phyloP scores from a whole-genome alignment of 2,888 invertebrate genomes.

The Meghimatium bilineatum region DNA sequence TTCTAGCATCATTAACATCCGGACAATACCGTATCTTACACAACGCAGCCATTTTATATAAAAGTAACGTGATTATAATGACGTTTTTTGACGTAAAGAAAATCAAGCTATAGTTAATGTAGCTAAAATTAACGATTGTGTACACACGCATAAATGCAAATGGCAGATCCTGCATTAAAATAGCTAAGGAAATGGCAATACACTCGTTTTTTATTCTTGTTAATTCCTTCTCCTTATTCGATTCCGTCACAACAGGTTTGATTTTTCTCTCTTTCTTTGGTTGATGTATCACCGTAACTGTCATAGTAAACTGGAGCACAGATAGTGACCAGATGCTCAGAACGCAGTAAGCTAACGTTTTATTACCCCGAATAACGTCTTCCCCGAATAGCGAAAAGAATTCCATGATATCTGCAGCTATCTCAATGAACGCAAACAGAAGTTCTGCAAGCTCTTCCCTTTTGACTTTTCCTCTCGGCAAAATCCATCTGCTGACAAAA shows the following conservation, averaged over 20 bases:
- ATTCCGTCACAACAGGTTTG: background rate
- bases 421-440: conserved; percentile 77
- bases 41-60: conserved; percentile 59
- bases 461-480: conserved; percentile 71
- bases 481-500: conserved; percentile 71
- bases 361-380: conserved; percentile 62
- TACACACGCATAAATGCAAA: conserved; percentile 74
- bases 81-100: conserved; percentile 71
- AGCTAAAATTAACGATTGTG: conserved; percentile 64
- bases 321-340: conserved; percentile 74
- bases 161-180: conserved; percentile 78
- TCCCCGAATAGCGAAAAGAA: conserved; percentile 70
- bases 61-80: conserved; percentile 59
- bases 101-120: conserved; percentile 69
- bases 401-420: conserved; percentile 74
- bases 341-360: conserved; percentile 67
- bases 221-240: conserved; percentile 24
- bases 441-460: conserved; percentile 77
- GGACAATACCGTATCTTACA: conserved; percentile 55
- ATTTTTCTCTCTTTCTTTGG: conserved; percentile 40
- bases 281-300: conserved; percentile 71
- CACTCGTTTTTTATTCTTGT: conserved; percentile 69
- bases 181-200: conserved; percentile 78
- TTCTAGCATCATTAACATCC: background rate
- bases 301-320: conserved; percentile 74